A percentile compares a stretch with the other conserved stretches of the same genome.
These are phyloP conservation scores for Corythornis leucogaster DNA, from an alignment of 2,797 vertebrate species.

Conservation along the genomic window DNA sequence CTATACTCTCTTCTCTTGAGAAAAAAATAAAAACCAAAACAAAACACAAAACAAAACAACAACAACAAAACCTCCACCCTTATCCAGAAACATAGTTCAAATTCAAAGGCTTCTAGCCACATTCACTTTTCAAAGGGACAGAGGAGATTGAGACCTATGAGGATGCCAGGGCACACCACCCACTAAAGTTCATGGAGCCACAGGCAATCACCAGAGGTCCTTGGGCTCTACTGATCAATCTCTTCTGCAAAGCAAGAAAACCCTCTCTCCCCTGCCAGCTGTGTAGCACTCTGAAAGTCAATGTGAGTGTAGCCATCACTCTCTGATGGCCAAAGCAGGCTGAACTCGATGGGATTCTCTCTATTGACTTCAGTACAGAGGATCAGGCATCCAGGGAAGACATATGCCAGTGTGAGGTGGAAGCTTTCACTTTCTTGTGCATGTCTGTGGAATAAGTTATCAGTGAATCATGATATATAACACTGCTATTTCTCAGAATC, in stretches of 20 bases:
- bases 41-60: not conserved
- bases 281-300: not conserved
- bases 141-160: not conserved
- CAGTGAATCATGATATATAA: not conserved
- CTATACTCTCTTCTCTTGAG: conserved; percentile 43
- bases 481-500: not conserved
- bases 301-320: accelerated
- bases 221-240: not conserved
- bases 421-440: not conserved
- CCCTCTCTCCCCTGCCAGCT: accelerated
- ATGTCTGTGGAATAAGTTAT: not conserved
- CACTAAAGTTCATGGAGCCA: not conserved
- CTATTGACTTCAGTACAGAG: not conserved
- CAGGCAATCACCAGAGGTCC: not conserved
- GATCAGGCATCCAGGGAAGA: not conserved
- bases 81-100: conserved; percentile 13
- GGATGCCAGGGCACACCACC: not conserved
- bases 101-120: not conserved
- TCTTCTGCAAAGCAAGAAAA: not conserved
- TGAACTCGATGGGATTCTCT: not conserved
- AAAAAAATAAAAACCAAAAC: not conserved
- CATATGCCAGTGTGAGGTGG: accelerated
- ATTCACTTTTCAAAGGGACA: not conserved
- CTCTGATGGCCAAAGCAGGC: not conserved
- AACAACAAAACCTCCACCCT: not conserved